Base-by-base conservation (phyloP, 2,797 vertebrate genomes). In the Malurus leucopterus region DNA sequence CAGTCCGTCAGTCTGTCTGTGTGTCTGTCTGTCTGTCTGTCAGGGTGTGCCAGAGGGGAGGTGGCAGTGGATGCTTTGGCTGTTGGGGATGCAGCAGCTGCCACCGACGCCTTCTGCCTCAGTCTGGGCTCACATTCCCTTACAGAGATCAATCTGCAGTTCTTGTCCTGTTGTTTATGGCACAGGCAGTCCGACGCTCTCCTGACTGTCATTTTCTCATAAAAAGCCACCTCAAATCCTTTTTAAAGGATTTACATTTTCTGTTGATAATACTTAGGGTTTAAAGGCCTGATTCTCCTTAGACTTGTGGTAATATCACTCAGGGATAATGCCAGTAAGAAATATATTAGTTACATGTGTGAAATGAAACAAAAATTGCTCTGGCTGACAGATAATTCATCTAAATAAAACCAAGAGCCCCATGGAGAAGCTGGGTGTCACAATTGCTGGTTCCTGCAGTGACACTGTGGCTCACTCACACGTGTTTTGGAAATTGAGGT, bases 171-270 rank as follows among this genome's bases (percentile, higher is more conserved):
- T 71, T 91, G 38, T 86, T 90, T 68, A 23, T 90, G 43, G 69
- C 59, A 70, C n/a, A 84, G 54, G n/a, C 15, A 77, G 30, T 44
- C 58, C 57, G 69, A 74, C 2, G 0, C 75, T 67, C 57, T 75
- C 53, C 38, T 65, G 59, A 30, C 82, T 72, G 43, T 54, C 63
- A 70, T 84, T 59, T 87, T 47, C 73, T 80, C 67, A 72, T 67
- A 51, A 93, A 93, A 89, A 91, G 47, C 69, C 69, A 81, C 76
- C 49, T 88, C 58, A 58, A 80, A 89, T 87, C 69, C 73, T 65
- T 93, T 91, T 85, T 74, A 80, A 90, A 74, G 71, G 75, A 90
- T 92, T 89, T 90, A 26, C 63, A 50, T 89, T 92, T 88, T 55
- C 29, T 83, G 51, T 72, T 80, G 38, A 21, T 90, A 87, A 83